Base-by-base conservation (phyloP, 2,888 invertebrate species). In the Drosophila villosipedis region DNA sequence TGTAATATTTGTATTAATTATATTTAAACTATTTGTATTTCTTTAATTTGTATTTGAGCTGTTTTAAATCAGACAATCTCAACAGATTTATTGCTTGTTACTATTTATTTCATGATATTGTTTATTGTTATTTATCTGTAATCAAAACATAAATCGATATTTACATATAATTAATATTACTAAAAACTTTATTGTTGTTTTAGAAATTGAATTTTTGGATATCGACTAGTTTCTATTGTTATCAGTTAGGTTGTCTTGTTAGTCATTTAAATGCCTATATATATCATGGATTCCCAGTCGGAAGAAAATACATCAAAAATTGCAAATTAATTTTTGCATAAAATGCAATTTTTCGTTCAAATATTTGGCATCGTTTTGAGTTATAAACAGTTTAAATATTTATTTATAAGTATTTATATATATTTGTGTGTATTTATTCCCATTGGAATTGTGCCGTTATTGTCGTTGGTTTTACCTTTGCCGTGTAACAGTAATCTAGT, bases 401-500 rank as follows among this genome's bases (percentile, higher is more conserved):
- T 10, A 10, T n/a, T 2, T 39, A 19, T 19, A 39, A 19, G 19
- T 14, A 16, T 16, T 16, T 49, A 9, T 16, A 4, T 30, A 3
- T 30, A 1, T 52, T 0, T 28, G 4, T 9, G 6, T 53, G 61
- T 47, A 43, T 49, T 50, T 50, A 52, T 66, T 70, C 25, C 41
- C 59, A 57, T 37, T 70, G 58, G 28, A 33, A 22, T 25, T 58
- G 28, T 72, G 47, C 77, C 77, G 78, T 77, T 78, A 65, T 62
- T 66, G 55, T 47, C 57, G 49, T 55, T 9, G 28, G 41, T 57
- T 57, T 62, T 37, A 35, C 41, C 50, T 64, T 59, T 54, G 80
- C 60, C 50, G 71, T 89, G 76, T 86, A 86, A 89, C 84, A 86
- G 89, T 84, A 84, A 89, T 89, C 87, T 84, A 84, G 87, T 84